A percentile compares a stretch with the other conserved stretches of the same genome.
Conservation (phyloP, 2,888 invertebrate species). For the Clepsis dumicolana region DNA sequence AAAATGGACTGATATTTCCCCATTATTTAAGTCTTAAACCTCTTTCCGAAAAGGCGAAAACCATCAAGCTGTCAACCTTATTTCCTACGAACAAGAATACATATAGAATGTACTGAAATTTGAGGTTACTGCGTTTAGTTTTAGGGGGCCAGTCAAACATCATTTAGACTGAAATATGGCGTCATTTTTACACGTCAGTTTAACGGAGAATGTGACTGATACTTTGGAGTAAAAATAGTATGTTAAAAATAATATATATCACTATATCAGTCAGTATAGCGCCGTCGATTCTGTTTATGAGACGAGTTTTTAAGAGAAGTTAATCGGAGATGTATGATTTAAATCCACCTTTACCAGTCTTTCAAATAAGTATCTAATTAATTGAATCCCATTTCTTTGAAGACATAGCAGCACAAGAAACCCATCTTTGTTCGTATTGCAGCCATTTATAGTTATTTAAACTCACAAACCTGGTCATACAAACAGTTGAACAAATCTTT, state of each 20-base stretch:
- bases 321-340: no score
- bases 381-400: no score
- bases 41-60: not conserved
- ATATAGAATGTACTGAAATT: not conserved
- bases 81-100: not conserved
- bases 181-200: constrained; percentile 38
- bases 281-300: not conserved
- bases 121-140: not conserved
- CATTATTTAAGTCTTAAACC: not conserved
- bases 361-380: no score
- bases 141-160: not conserved
- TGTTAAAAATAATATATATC: not conserved
- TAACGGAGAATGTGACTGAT: constrained; percentile 3
- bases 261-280: not conserved
- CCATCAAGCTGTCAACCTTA: not conserved
- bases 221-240: not conserved
- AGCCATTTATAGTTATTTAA: not conserved
- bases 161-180: constrained; percentile 31
- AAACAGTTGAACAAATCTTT: constrained; percentile 26
- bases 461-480: not conserved
- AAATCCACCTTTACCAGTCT: no score
- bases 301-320: no score
- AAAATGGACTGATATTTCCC: constrained; percentile 29
- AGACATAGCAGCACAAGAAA: no score
- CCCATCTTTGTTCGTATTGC: no score